phyloP scores from a whole-genome alignment of 2,113 vertebrate species.

The Eupsittula cactorum region DNA sequence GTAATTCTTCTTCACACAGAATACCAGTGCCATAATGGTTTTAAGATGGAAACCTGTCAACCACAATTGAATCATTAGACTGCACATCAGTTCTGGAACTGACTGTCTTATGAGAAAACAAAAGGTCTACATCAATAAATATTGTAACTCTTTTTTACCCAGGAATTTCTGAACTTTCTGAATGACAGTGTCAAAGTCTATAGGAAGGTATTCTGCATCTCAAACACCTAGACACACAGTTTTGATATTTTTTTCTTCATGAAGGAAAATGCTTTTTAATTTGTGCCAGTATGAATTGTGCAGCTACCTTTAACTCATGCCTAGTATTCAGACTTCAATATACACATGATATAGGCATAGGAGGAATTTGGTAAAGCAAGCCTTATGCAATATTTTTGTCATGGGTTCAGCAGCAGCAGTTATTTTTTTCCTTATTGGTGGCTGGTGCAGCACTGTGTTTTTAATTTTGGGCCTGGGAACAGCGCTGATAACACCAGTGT shows the following conservation, averaged over 20 bases:
- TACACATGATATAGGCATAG: neutral
- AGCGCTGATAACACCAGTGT: too few species aligned
- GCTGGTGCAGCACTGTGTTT: too few species aligned
- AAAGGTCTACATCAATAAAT: constrained; percentile 53
- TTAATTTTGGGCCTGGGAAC: too few species aligned
- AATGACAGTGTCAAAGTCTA: constrained; percentile 34
- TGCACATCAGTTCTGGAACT: constrained; percentile 1
- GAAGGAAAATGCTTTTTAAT: neutral
- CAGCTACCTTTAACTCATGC: neutral
- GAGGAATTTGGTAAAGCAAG: neutral
- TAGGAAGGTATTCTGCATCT: constrained; percentile 5
- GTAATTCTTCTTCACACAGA: constrained; percentile 19
- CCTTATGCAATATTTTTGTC: neutral
- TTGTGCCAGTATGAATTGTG: neutral
- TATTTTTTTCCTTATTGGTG: too few species aligned
- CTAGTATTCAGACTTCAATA: neutral
- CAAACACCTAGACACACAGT: neutral
- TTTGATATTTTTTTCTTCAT: neutral
- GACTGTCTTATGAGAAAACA: constrained; percentile 15
- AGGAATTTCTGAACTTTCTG: constrained; percentile 37
- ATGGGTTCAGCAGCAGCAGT: too few species aligned
- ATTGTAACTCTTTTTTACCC: constrained; percentile 36
- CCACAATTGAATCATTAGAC: neutral
- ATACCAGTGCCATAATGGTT: neutral
- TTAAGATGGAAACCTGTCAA: neutral